These are phyloP conservation scores for Zosterops japonicus DNA, from an alignment of 2,113 vertebrate genomes.

Conservation along the genomic window DNA sequence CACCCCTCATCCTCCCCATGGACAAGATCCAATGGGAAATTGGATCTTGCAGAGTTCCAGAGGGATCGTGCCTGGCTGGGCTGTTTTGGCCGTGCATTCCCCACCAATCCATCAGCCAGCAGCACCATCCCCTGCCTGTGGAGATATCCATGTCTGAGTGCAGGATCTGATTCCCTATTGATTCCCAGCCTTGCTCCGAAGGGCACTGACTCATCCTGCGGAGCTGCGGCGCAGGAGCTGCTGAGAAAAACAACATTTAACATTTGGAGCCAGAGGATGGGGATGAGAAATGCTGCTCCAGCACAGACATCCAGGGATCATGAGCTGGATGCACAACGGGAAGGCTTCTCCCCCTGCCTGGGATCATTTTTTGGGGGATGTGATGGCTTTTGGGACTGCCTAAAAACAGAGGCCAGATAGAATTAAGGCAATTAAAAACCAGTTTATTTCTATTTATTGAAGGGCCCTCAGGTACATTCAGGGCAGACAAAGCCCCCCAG, in stretches of 20 bases:
- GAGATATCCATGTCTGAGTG: not conserved
- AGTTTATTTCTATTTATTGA: no score
- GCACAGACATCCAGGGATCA: not conserved
- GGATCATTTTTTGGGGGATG: not conserved
- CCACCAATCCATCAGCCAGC: not conserved
- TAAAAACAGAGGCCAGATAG: not conserved
- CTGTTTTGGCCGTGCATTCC: not conserved
- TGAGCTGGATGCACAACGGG: not conserved
- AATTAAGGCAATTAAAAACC: no score
- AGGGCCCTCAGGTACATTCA: no score
- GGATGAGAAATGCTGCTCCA: not conserved
- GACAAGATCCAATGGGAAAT: not conserved
- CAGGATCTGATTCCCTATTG: not conserved
- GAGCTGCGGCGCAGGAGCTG: conserved; percentile 1
- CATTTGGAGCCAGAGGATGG: not conserved
- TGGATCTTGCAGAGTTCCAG: no score
- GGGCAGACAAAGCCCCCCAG: no score
- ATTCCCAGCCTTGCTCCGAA: conserved; percentile 20
- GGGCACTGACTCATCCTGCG: conserved; percentile 55
- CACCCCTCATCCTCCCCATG: rapidly evolving
- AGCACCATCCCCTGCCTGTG: not conserved
- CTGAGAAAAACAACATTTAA: conserved; percentile 24
- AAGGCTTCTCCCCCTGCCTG: not conserved
- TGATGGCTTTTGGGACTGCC: not conserved
- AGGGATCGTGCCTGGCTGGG: not conserved